Evolutionary conservation across 2,797 vertebrate genomes (phyloP), one percentile per base, ranked within the genome.

Genomic region (Chiroxiphia lanceolata): DNA sequence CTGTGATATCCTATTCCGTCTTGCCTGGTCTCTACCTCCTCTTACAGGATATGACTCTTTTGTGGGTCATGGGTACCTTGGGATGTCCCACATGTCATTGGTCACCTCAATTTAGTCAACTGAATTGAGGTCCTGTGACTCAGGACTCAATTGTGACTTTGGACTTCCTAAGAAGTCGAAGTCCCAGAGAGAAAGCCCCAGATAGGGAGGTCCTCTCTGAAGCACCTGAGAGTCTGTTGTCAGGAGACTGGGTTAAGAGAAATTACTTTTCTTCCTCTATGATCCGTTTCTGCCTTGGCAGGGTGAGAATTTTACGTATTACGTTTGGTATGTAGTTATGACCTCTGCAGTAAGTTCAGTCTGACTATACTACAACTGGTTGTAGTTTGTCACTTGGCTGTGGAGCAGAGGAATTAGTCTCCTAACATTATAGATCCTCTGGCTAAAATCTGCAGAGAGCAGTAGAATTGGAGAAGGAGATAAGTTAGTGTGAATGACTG

Each of bases 391-490:
- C 38, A 64, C 31, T 65, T 88, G 64, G 27, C 36, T 72, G 34
- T 48, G 67, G 47, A 93, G 77, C 68, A 61, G 83, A 83, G 59
- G 47, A 95, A 57, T 34, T 34, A 79, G 44, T 36, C n/a, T 80
- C 33, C 84, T 76, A 71, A n/a, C 40, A 17, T 57, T 68, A 60
- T 45, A 87, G 83, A 51, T 79, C 89, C 79, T 64, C 63, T 80
- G 81, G 45, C 77, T 84, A 50, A 92, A 93, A 77, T 94, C 64
- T 71, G 74, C 74, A 89, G 88, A 89, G 74, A 79, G 60, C 34
- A 64, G 64, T 76, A 89, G 67, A 85, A 93, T 3, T 67, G 64
- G 59, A 90, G 77, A 57, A 95, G 85, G 71, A 87, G 42, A 57
- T 31, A 9, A 34, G 13, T 2, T 9, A 78, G 54, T 83, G n/a